phyloP scores from a whole-genome alignment of 2,113 vertebrate genomes.

The Protobothrops flavoviridis region DNA sequence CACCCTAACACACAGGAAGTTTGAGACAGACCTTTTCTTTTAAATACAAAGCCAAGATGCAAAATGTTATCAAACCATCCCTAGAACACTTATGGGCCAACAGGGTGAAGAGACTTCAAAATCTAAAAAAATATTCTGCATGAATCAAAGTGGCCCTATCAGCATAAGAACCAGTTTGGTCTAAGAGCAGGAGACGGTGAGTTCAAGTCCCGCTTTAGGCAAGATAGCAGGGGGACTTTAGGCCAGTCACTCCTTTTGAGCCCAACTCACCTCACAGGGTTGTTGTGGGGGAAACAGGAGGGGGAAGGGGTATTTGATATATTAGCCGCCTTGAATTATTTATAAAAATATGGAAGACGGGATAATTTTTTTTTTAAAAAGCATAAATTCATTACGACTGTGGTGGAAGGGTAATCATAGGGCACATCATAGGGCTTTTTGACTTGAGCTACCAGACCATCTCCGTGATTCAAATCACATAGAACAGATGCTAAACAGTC shows the following conservation, averaged over 20 bases:
- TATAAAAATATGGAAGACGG: too few relatives aligned
- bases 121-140: background rate
- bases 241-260: too few relatives aligned
- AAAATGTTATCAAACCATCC: background rate
- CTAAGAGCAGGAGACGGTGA: too few relatives aligned
- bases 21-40: background rate
- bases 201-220: too few relatives aligned
- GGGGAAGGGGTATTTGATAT: too few relatives aligned
- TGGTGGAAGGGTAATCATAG: background rate
- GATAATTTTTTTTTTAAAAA: too few relatives aligned
- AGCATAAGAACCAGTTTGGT: background rate
- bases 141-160: background rate
- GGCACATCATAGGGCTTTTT: background rate
- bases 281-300: too few relatives aligned
- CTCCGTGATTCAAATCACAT: background rate
- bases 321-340: too few relatives aligned
- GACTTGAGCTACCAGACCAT: background rate
- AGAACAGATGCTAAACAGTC: background rate
- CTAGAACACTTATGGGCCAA: background rate
- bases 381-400: background rate
- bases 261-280: too few relatives aligned
- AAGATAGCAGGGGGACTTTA: too few relatives aligned
- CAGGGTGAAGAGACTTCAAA: background rate
- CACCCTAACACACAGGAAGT: background rate
- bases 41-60: background rate